Conservation (phyloP, 1,140 invertebrate genomes). For the Contarinia nasturtii region DNA sequence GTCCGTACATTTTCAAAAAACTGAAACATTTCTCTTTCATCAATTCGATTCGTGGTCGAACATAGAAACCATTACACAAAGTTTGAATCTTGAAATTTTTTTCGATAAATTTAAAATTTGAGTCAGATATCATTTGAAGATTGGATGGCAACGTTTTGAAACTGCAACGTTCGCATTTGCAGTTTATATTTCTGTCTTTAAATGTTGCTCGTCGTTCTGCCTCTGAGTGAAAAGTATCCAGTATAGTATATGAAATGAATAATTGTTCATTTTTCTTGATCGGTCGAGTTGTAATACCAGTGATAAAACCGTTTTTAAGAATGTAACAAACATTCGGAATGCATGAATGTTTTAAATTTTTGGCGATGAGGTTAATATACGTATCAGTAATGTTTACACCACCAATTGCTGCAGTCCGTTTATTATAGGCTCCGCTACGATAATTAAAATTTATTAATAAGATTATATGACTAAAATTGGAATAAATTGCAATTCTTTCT, state of each 20-base stretch:
- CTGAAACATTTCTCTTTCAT: not conserved
- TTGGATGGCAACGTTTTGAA: not conserved
- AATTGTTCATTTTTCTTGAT: conserved; percentile 45
- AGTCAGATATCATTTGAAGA: not conserved
- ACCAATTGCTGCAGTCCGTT: not conserved
- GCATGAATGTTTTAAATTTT: conserved; percentile 70
- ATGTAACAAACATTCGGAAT: conserved; percentile 58
- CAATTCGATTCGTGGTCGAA: not conserved
- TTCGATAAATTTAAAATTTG: not conserved
- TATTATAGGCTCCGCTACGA: conserved; percentile 16
- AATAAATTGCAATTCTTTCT: conserved; percentile 46
- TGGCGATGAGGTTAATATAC: not conserved
- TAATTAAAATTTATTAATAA: conserved; percentile 23
- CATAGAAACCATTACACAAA: not conserved
- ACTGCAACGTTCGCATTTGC: not conserved
- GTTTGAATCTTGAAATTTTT: not conserved
- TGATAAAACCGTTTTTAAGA: conserved; percentile 29
- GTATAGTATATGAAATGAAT: conserved; percentile 12
- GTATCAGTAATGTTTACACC: not conserved
- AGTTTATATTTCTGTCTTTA: not conserved
- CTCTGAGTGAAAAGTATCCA: not conserved
- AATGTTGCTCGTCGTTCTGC: not conserved
- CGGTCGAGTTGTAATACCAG: conserved; percentile 35
- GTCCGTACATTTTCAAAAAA: not conserved
- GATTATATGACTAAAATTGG: conserved; percentile 22